These are phyloP conservation scores for Crenuchus spilurus DNA, from an alignment of 2,797 vertebrate species.

Conservation along the genomic window DNA sequence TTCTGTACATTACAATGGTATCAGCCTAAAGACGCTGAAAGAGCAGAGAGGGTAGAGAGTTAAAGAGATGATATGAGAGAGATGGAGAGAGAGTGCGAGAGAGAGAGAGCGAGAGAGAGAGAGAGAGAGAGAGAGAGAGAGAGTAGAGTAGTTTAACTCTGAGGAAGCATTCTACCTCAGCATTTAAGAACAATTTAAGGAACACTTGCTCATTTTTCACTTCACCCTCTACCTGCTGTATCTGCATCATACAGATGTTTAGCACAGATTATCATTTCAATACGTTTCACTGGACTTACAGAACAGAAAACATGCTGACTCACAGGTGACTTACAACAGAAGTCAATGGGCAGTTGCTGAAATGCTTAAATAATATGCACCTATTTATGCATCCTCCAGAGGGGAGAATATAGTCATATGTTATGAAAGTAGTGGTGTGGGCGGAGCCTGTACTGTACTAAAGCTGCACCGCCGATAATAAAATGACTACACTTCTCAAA, in stretches of 20 bases:
- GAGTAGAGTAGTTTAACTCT: not conserved
- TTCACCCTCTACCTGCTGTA: too few species aligned
- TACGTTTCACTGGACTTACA: not conserved
- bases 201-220: not conserved
- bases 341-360: too few species aligned
- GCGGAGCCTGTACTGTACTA: too few species aligned
- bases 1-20: constrained; percentile 38
- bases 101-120: not conserved
- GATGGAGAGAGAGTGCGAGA: not conserved
- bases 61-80: not conserved
- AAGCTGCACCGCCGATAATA: too few species aligned
- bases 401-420: too few species aligned
- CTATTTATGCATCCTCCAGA: too few species aligned
- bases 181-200: constrained; percentile 1
- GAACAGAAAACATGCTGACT: not conserved
- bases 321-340: not conserved
- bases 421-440: too few species aligned
- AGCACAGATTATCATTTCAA: too few species aligned
- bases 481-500: too few species aligned
- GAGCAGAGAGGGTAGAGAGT: not conserved
- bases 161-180: not conserved
- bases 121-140: not conserved
- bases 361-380: too few species aligned
- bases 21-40: constrained; percentile 1
- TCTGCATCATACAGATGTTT: too few species aligned